phyloP scores from a whole-genome alignment of 2,888 invertebrate species.

The Prionchulus punctatus region DNA sequence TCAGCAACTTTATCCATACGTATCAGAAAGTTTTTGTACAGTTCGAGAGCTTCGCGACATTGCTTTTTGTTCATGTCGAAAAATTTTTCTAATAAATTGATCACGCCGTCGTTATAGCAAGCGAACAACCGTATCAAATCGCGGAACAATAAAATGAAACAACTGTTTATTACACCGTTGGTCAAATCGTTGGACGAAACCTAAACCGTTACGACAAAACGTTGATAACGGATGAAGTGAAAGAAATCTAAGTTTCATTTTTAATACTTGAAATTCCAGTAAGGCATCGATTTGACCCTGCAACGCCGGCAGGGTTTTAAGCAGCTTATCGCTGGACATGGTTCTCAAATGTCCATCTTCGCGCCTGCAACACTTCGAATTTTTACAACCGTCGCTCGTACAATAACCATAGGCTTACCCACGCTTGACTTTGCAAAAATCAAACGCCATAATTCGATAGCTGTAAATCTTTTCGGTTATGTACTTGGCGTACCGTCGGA shows the following conservation, averaged over 20 bases:
- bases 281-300: constrained; percentile 87
- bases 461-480: constrained; percentile 96
- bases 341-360: constrained; percentile 90
- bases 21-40: constrained; percentile 94
- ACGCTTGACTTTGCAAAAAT: constrained; percentile 98
- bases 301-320: constrained; percentile 85
- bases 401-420: constrained; percentile 51
- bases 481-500: constrained; percentile 95
- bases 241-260: no score
- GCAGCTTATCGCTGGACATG: constrained; percentile 88
- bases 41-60: constrained; percentile 86
- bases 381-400: no score
- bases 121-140: constrained; percentile 97
- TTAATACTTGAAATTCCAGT: constrained; percentile 68
- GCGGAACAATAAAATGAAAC: constrained; percentile 94
- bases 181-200: constrained; percentile 73
- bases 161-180: constrained; percentile 96
- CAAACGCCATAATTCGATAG: constrained; percentile 94
- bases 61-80: constrained; percentile 99
- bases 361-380: constrained; percentile 48
- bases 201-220: no score
- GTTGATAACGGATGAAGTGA: no score
- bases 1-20: constrained; percentile 96
- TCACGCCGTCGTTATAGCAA: constrained; percentile 98
- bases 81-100: constrained; percentile 87